phyloP scores from a whole-genome alignment of 64 coral and sea anemone species.

The Stichodactyla mertensii region DNA sequence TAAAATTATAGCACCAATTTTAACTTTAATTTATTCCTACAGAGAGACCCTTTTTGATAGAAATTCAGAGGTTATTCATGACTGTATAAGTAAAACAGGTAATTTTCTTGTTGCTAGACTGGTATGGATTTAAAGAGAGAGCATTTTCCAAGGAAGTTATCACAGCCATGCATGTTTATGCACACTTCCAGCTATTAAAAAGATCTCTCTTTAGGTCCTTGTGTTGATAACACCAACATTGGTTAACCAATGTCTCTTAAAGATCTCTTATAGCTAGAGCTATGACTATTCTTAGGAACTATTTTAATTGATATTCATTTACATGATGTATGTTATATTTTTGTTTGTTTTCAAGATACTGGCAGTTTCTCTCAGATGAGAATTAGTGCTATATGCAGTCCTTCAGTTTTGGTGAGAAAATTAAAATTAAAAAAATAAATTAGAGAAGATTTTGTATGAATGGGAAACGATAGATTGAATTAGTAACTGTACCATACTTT shows the following conservation, averaged over 20 bases:
- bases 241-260: too few species aligned
- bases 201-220: too few species aligned
- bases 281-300: too few species aligned
- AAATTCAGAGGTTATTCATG: slow-evolving; percentile 61
- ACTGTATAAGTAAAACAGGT: slow-evolving; percentile 78
- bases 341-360: background rate
- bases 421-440: background rate
- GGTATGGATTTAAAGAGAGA: too few species aligned
- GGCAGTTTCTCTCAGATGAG: slow-evolving; percentile 58
- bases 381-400: slow-evolving; percentile 78
- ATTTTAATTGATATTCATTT: background rate
- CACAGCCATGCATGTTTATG: too few species aligned
- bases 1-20: background rate
- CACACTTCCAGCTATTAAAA: too few species aligned
- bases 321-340: background rate
- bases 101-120: background rate
- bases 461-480: background rate
- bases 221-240: too few species aligned
- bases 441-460: background rate
- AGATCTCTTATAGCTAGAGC: too few species aligned
- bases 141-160: too few species aligned
- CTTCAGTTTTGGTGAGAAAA: slow-evolving; percentile 51
- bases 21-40: background rate
- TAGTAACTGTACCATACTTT: too few species aligned
- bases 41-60: slow-evolving; percentile 80